Evolutionary conservation across 2,113 vertebrate species (phyloP), one percentile per base, ranked within the genome.

Genomic region (Podarcis cretensis): DNA sequence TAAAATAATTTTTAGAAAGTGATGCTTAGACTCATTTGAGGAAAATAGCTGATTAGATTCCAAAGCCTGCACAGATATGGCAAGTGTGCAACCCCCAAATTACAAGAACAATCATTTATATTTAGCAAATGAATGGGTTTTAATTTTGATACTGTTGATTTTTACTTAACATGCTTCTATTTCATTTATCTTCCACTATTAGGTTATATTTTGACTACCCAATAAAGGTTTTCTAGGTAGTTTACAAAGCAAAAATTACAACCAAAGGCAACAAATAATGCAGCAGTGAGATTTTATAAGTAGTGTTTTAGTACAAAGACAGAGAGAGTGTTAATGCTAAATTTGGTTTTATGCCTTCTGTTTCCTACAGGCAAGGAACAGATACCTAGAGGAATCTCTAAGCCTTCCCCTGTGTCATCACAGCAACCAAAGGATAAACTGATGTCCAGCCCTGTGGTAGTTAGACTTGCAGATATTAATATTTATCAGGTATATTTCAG

Each of bases 401-500:
- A 94, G 91, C 88, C 97, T 94, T 97, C 98, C 92, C 96, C 97
- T 78, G 92, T 97, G 71, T 94, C 98, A 89, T 86, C 94, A 76
- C 96, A 97, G 25, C 97, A 95, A 83, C 97, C 97, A 87, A 98
- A 97, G 96, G 96, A 97, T 21, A 99, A 99, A 94, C 97, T 99
- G 88, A 98, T 99, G 98, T 99, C 98, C 92, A 98, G 98, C 95
- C 99, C 98, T 74, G 93, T 99, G 91, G 98, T 99, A 93, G 97
- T 99, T 94, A 98, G 98, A 96, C 98, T 99, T 96, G 98, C 98
- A 57, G 99, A 99, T 97, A 98, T 99, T 96, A 98, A 98, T 96
- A 98, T 99, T 96, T 99, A 98, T 95, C 99, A 99, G 98, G 99
- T 99, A 96, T 89, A 94, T 94, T 74, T 68, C 92, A 89, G 71